A percentile compares a stretch with the other conserved stretches of the same genome.
These are phyloP conservation scores for Aquatica leii DNA, from an alignment of 2,888 invertebrate species.

Conservation along the genomic window DNA sequence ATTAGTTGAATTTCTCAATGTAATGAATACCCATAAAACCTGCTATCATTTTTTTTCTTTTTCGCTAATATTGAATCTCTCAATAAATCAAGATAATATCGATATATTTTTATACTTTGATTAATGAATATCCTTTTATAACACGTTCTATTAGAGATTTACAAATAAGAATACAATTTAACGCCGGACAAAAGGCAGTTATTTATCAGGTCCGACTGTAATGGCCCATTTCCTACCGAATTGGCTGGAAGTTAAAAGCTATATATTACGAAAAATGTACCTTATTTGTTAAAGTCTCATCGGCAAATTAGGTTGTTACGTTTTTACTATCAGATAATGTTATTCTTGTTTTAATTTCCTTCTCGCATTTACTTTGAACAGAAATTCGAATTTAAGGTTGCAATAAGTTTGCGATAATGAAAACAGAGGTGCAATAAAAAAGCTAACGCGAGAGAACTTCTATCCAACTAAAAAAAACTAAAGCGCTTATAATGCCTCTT, in stretches of 20 bases:
- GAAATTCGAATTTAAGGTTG: conserved; percentile 27
- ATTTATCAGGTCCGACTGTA: conserved; percentile 39
- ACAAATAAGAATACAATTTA: conserved; percentile 36
- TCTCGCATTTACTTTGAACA: conserved; percentile 21
- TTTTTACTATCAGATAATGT: conserved; percentile 40
- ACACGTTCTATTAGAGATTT: conserved; percentile 22
- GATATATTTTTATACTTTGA: conserved; percentile 24
- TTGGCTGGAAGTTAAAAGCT: conserved; percentile 31
- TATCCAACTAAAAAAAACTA: too few species aligned
- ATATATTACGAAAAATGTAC: conserved; percentile 30
- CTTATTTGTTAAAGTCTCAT: conserved; percentile 36
- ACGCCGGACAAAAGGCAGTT: conserved; percentile 17
- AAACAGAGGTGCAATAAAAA: conserved; percentile 27
- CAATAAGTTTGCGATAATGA: conserved; percentile 37
- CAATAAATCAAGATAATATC: conserved; percentile 28
- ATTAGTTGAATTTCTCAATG: conserved; percentile 26
- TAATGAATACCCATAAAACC: conserved; percentile 22
- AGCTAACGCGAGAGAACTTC: too few species aligned
- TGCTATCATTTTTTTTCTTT: conserved; percentile 8
- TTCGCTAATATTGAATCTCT: conserved; percentile 17
- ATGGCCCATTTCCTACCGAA: conserved; percentile 36
- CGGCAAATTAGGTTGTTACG: conserved; percentile 36
- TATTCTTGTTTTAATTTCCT: conserved; percentile 39
- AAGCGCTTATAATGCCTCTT: too few species aligned
- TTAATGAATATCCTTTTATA: conserved; percentile 27